Percentiles rank a stretch among this genome's conserved stretches.
phyloP scores from a whole-genome alignment of 2,888 invertebrate genomes.

The Myopa testacea region DNA sequence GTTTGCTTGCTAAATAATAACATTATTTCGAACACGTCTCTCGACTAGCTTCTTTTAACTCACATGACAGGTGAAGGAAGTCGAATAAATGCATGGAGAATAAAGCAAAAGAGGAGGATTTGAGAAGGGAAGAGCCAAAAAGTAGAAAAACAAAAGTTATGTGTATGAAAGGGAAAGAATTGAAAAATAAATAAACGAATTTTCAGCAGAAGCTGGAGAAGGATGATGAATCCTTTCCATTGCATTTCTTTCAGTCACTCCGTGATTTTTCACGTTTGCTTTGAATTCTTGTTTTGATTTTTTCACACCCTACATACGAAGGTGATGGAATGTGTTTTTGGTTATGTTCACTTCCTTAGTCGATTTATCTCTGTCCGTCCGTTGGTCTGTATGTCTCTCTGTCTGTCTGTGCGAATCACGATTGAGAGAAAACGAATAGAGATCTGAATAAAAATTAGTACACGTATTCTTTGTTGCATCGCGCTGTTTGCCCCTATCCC shows the following conservation, averaged over 20 bases:
- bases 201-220: background rate
- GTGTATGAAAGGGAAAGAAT: background rate
- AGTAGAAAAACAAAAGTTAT: background rate
- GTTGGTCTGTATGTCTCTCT: background rate
- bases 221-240: background rate
- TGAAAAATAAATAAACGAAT: constrained; percentile 6
- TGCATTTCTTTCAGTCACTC: background rate
- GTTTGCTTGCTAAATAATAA: background rate
- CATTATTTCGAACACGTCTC: constrained; percentile 16
- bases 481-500: no score
- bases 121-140: background rate
- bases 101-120: background rate
- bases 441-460: no score
- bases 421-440: background rate
- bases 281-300: background rate
- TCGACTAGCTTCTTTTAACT: background rate
- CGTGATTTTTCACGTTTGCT: background rate
- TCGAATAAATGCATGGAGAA: background rate
- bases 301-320: background rate
- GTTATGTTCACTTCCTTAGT: no score
- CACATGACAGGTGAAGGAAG: background rate
- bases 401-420: background rate
- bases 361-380: background rate
- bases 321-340: no score
- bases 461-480: no score